Conservation (phyloP, 1,140 invertebrate genomes). For the Gryon sp. region DNA sequence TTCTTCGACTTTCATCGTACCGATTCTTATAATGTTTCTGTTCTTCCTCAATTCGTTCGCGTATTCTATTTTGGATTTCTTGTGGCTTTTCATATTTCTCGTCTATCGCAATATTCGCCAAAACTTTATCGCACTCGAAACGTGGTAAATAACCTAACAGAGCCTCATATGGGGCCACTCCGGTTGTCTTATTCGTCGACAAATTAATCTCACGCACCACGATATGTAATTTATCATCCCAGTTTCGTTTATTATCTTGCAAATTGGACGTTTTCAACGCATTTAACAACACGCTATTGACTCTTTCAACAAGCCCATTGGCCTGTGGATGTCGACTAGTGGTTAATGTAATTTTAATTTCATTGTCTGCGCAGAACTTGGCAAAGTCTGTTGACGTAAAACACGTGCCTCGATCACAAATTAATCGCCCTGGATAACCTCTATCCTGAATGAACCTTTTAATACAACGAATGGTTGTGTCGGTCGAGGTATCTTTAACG, state of each 20-base stretch:
- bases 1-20: neutral
- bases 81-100: neutral
- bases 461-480: neutral
- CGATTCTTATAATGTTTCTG: neutral
- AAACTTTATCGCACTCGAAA: neutral
- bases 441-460: neutral
- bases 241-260: neutral
- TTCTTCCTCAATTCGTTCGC: neutral
- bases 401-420: neutral
- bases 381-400: too few relatives aligned
- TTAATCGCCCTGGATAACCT: neutral
- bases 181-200: slow-evolving; percentile 1
- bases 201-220: slow-evolving; percentile 1
- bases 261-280: neutral
- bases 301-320: neutral
- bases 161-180: neutral
- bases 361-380: too few relatives aligned
- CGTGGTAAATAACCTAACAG: neutral
- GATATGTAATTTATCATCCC: neutral
- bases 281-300: neutral
- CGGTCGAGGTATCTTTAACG: neutral
- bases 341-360: too few relatives aligned
- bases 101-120: neutral
- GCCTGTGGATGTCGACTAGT: neutral
- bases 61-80: neutral